Percentiles rank a stretch among this genome's conserved stretches.
phyloP scores from a whole-genome alignment of 37 sponge, comb jelly and placozoan species.

The Spongia lamella region DNA sequence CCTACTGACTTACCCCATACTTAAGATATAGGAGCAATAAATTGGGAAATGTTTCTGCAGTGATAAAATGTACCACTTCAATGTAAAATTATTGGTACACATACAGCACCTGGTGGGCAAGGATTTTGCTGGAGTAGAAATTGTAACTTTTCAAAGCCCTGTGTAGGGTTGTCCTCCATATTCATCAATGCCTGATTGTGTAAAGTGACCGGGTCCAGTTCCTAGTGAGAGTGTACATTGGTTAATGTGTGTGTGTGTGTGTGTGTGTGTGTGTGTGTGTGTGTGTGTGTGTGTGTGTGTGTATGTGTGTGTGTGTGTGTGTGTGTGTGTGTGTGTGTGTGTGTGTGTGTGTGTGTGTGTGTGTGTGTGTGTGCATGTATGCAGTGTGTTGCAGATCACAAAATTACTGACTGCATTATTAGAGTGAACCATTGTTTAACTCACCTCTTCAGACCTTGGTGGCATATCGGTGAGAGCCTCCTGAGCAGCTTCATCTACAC shows the following conservation, averaged over 20 bases:
- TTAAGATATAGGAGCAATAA: conserved; percentile 93
- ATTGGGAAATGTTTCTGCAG: conserved; percentile 87
- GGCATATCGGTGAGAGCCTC: conserved; percentile 99
- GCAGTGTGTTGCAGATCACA: too few relatives aligned
- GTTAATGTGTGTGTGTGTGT: too few relatives aligned
- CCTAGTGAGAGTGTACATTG: conserved; percentile 25
- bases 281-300: too few relatives aligned
- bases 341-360: too few relatives aligned
- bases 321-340: too few relatives aligned
- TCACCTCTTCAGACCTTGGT: conserved; percentile 86
- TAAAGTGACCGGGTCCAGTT: conserved; percentile 92
- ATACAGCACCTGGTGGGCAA: conserved; percentile 91
- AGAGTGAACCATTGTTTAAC: background rate
- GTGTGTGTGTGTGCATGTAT: too few relatives aligned
- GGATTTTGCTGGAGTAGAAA: conserved; percentile 93
- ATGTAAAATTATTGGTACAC: too few relatives aligned
- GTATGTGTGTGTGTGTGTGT: too few relatives aligned
- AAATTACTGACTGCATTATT: background rate
- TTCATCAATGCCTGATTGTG: conserved; percentile 98
- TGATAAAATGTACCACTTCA: too few relatives aligned
- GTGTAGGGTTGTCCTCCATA: conserved; percentile 88
- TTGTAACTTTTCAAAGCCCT: conserved; percentile 99
- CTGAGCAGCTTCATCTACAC: conserved; percentile 78
- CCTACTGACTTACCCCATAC: conserved; percentile 58
- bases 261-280: too few relatives aligned